phyloP scores from a whole-genome alignment of 2,888 invertebrate species.

The Selenia dentaria region DNA sequence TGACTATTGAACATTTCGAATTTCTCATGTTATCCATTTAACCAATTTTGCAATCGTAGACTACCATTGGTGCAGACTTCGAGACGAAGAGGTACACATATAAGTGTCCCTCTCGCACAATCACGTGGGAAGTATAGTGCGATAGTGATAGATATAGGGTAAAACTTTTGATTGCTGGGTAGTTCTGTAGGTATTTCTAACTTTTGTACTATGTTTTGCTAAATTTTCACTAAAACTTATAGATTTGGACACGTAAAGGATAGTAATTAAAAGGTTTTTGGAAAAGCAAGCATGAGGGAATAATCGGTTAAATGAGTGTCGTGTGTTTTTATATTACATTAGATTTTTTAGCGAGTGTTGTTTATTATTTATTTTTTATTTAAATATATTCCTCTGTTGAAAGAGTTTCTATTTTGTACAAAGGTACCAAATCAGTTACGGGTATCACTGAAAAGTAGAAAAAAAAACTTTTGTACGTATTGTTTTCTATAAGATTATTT shows the following conservation, averaged over 20 bases:
- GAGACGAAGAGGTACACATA: slow-evolving; percentile 26
- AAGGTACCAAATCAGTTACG: slow-evolving; percentile 57
- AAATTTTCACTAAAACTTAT: slow-evolving; percentile 81
- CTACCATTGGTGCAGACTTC: slow-evolving; percentile 66
- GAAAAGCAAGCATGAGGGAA: slow-evolving; percentile 58
- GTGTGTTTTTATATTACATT: slow-evolving; percentile 14
- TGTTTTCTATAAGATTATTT: slow-evolving; percentile 80
- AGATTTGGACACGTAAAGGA: slow-evolving; percentile 77
- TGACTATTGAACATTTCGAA: too few species aligned
- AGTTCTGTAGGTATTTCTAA: slow-evolving; percentile 81
- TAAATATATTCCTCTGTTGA: slow-evolving; percentile 37
- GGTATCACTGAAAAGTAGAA: slow-evolving; percentile 56
- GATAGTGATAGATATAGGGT: slow-evolving; percentile 81
- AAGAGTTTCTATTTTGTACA: slow-evolving; percentile 76
- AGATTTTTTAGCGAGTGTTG: slow-evolving; percentile 34
- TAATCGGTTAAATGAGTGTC: slow-evolving; percentile 46
- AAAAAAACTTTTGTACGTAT: slow-evolving; percentile 61
- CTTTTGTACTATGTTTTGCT: slow-evolving; percentile 84
- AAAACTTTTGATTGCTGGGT: slow-evolving; percentile 77
- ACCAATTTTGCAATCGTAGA: slow-evolving; percentile 36
- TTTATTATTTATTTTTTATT: slow-evolving; percentile 39
- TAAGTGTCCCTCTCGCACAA: slow-evolving; percentile 60
- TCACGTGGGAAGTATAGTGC: slow-evolving; percentile 62
- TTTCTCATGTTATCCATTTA: too few species aligned
- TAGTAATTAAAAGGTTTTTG: slow-evolving; percentile 63